These are phyloP conservation scores for Pithys albifrons DNA, from an alignment of 2,113 vertebrate genomes.

Conservation along the genomic window DNA sequence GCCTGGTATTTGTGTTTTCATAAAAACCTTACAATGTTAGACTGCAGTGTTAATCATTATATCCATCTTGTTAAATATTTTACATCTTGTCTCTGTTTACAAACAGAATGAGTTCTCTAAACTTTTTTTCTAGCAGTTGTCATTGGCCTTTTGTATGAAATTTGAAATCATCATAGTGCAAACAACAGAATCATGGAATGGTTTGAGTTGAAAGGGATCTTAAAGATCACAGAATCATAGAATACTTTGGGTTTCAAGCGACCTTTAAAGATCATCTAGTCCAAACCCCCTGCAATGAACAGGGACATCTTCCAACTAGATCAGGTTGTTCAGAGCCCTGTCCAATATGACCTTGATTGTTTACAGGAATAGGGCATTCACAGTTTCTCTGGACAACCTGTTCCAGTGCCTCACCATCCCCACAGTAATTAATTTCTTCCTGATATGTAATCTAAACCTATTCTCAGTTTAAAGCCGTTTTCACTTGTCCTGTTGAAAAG, in stretches of 20 bases:
- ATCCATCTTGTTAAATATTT: constrained; percentile 57
- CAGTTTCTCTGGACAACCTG: not conserved
- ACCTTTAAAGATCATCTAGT: not conserved
- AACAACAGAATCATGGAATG: not conserved
- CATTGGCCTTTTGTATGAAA: not conserved
- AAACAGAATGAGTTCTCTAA: constrained; percentile 47
- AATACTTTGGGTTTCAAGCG: not conserved
- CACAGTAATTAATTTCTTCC: not conserved
- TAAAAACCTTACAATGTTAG: not conserved
- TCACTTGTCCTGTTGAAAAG: not conserved
- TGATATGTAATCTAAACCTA: not conserved
- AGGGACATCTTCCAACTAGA: not conserved
- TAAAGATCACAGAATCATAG: not conserved
- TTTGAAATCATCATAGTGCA: not conserved
- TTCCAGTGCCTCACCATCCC: not conserved
- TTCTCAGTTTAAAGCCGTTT: not conserved
- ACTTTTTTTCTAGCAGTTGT: constrained; percentile 1
- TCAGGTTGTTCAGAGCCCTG: not conserved
- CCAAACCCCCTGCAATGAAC: not conserved
- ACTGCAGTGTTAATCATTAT: constrained; percentile 42
- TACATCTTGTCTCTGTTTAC: constrained; percentile 42
- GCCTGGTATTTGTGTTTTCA: not conserved
- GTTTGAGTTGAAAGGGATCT: not conserved
- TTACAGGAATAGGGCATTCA: not conserved
- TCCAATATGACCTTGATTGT: not conserved